Evolutionary conservation across 2,888 invertebrate genomes (phyloP), one percentile per base, ranked within the genome.

Genomic region (Diarsia mendica): DNA sequence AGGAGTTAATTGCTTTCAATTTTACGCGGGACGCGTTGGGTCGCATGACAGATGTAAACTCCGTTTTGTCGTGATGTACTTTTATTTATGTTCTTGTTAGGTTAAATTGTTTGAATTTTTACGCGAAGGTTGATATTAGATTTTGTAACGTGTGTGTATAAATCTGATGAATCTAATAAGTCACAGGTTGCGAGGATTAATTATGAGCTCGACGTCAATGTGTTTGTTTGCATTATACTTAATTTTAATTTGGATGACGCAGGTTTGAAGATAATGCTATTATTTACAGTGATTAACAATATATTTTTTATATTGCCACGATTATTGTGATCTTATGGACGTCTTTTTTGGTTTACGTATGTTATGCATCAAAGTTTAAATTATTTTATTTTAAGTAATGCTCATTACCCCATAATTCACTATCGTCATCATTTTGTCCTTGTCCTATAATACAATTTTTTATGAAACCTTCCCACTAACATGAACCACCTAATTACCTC

Each of bases 1-100:
- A 80, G 87, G 71, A 83, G 80, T 78, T 86, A 88, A 88, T 87
- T 88, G 87, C 83, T 81, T 80, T 80, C 74, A 85, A 85, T 86
- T 88, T 88, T 68, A 75, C 75, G 55, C 61, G 63, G 67, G 63
- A 75, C 74, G 64, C 67, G 72, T 68, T 63, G 74, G 69, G 76
- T 74, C 65, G 58, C 68, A 72, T 77, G 79, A 78, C 81, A 82
- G 70, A 82, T 84, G 77, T 63, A 75, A 68, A 65, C 66, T 67
- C 77, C 20, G 53, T 70, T 81, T 79, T 77, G 58, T 70, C 64
- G 58, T 83, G 60, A 51, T 11, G 23, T 55, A 58, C 46, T 58
- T 74, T 67, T n/a, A n/a, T n/a, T n/a, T 71, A 58, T 66, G 76
- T 60, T 33, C 23, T 63, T 68, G 53, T 46, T 71, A 51, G 18